Conservation (phyloP, 1,140 invertebrate genomes). For the Zaprionus inermis region DNA sequence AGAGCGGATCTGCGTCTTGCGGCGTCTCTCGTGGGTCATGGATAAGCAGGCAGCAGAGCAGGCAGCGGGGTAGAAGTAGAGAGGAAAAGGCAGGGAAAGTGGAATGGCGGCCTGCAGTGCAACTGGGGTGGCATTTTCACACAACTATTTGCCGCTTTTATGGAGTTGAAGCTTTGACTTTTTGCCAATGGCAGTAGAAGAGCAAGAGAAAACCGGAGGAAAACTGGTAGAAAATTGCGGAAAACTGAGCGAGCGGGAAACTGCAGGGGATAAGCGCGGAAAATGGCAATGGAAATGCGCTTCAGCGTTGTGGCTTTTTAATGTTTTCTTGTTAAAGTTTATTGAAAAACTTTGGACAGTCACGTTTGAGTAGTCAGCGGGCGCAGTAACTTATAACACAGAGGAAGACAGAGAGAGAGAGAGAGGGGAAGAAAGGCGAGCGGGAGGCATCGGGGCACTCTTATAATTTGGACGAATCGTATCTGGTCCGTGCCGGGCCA, state of each 20-base stretch:
- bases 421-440: too few relatives aligned
- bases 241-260: background rate
- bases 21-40: slow-evolving; percentile 1
- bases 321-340: slow-evolving; percentile 83
- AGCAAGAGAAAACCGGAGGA: background rate
- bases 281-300: slow-evolving; percentile 75
- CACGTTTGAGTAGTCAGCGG: slow-evolving; percentile 82
- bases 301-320: slow-evolving; percentile 76
- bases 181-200: slow-evolving; percentile 17
- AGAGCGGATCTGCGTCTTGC: slow-evolving; percentile 50
- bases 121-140: slow-evolving; percentile 48
- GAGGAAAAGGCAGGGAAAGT: slow-evolving; percentile 1
- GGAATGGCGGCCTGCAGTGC: background rate
- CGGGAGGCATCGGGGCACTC: slow-evolving; percentile 3
- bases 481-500: slow-evolving; percentile 35
- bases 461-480: slow-evolving; percentile 24
- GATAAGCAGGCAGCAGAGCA: background rate
- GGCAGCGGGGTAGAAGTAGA: background rate
- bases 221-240: background rate
- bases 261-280: background rate
- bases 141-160: slow-evolving; percentile 78
- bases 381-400: slow-evolving; percentile 64
- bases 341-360: slow-evolving; percentile 82
- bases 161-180: slow-evolving; percentile 78
- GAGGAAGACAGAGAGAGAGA: too few relatives aligned